Evolutionary conservation across 2,113 vertebrate genomes (phyloP).

Genomic region (Oriolus oriolus): DNA sequence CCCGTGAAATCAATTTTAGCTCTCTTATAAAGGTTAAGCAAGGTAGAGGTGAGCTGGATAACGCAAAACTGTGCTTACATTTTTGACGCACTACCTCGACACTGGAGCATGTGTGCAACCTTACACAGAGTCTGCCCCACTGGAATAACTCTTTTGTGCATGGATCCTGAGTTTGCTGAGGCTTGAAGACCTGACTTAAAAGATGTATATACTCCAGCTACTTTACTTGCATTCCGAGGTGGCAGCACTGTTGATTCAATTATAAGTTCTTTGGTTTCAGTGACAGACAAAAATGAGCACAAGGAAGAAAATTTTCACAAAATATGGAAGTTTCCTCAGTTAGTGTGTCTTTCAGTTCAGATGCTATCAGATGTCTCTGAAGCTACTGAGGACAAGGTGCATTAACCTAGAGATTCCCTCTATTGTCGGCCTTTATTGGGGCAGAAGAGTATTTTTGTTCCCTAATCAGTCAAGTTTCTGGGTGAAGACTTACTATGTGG

Average conservation of each 20-base stretch:
- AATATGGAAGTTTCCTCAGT: not conserved
- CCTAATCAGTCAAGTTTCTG: not conserved
- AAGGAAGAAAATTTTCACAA: not conserved
- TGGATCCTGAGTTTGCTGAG: not conserved
- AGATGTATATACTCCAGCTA: not conserved
- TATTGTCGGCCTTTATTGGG: not conserved
- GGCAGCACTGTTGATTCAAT: not conserved
- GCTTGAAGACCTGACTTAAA: not conserved
- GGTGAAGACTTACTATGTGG: not conserved
- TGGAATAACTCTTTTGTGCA: not conserved
- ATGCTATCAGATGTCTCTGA: not conserved
- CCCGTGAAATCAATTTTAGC: not conserved
- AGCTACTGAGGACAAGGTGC: not conserved
- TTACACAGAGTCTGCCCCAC: not conserved
- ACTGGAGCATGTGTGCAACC: not conserved
- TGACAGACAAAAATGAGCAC: not conserved
- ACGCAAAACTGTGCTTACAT: not conserved
- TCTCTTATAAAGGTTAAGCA: not conserved
- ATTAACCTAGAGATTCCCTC: not conserved
- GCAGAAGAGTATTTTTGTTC: not conserved
- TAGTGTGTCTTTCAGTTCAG: not conserved
- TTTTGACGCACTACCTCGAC: not conserved
- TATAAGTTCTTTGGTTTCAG: not conserved
- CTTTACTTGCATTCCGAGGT: not conserved
- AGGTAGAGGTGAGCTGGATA: not conserved